Evolutionary conservation across 37 sponge, comb jelly and placozoan genomes (phyloP), one percentile per base, ranked within the genome.

Genomic region (Bolinopsis microptera): DNA sequence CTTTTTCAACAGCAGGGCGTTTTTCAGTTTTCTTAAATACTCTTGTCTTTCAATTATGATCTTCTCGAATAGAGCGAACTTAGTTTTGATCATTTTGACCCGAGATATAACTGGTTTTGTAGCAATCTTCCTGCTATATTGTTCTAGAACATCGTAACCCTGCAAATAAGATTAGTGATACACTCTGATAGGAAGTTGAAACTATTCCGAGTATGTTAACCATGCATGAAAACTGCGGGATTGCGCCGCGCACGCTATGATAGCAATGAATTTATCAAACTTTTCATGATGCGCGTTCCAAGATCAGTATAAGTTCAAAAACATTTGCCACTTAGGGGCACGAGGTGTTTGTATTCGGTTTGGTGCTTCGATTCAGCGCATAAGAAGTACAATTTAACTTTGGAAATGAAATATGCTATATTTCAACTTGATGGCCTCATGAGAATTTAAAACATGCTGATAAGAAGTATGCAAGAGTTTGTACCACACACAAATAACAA

Each of bases 21-120:
- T 40, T 38, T 86, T 86, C 90, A 41, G 61, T 31, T 27, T 38
- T 48, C 90, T 86, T 48, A 86, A 27, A 27, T 86, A 86, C 30
- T 86, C 90, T 48, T 86, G 90, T 13, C 90, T 35, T n/a, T 86
- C 90, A 9, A n/a, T 40, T 2, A 86, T 38, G 21, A 86, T 86
- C 90, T 86, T 86, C 61, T 86, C 90, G 24, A 86, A 86, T 34
- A 41, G 27, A 30, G 26, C n/a, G 30, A 86, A 86, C 30, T 39
- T 86, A 24, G 90, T 41, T 34, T 86, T 86, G 24, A 86, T 39
- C 61, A 39, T 39, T 28, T 39, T 41, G 2, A 86, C 35, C 27
- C 90, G 90, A 0, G 90, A 39, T 38, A 86, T 39, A n/a, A 86
- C 61, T 13, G 90, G n/a, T 27, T 86, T 86, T 28, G 61, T 86